These are phyloP conservation scores for Diarsia rubi DNA, from an alignment of 2,888 invertebrate genomes.

Conservation along the genomic window DNA sequence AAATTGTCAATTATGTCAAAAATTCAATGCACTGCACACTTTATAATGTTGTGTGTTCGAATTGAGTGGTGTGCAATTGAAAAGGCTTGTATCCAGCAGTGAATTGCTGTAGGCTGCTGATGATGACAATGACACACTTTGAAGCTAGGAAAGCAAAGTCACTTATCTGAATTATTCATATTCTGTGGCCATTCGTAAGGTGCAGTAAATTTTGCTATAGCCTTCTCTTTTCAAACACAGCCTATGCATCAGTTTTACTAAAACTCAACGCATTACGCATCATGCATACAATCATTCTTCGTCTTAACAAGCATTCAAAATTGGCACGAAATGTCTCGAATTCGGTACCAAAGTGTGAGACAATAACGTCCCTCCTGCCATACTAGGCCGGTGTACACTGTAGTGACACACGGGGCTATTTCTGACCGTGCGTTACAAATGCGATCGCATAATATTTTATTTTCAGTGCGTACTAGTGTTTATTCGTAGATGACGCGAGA, in stretches of 20 bases:
- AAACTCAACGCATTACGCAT: background rate
- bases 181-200: background rate
- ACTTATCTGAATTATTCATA: background rate
- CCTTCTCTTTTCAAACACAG: background rate
- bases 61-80: too few relatives aligned
- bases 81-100: too few relatives aligned
- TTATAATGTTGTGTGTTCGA: too few relatives aligned
- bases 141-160: background rate
- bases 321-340: constrained; percentile 35
- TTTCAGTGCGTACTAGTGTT: constrained; percentile 87
- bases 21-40: background rate
- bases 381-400: constrained; percentile 72
- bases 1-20: too few relatives aligned
- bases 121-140: background rate
- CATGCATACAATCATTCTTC: background rate
- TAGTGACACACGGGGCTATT: constrained; percentile 85
- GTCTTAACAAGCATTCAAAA: constrained; percentile 22
- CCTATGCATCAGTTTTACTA: background rate
- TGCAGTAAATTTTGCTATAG: background rate
- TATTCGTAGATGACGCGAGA: constrained; percentile 83
- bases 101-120: too few relatives aligned
- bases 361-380: constrained; percentile 58
- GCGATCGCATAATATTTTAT: constrained; percentile 88
- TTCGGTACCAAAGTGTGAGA: constrained; percentile 50
- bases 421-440: constrained; percentile 83